phyloP scores from a whole-genome alignment of 1,140 invertebrate genomes.

The Heterodera carotae region DNA sequence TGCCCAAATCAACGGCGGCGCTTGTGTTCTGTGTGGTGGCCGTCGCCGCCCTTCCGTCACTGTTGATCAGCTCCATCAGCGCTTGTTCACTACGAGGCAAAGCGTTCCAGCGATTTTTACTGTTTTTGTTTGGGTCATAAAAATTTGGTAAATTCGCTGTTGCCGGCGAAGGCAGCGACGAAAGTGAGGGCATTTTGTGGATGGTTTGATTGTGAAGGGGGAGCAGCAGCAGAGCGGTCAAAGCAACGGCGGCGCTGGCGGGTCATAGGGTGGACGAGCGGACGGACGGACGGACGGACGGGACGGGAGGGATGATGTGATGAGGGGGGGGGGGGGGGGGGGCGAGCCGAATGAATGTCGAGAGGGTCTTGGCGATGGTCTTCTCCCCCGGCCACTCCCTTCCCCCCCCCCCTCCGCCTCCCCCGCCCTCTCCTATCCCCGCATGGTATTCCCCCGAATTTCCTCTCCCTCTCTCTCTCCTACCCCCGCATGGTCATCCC shows the following conservation, averaged over 20 bases:
- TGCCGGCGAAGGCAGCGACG: constrained; percentile 11
- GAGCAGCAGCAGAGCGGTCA: no score
- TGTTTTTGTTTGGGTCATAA: not conserved
- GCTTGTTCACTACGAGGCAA: constrained; percentile 11
- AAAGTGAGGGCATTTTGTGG: constrained; percentile 20
- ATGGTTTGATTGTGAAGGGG: not conserved
- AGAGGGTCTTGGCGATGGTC: no score
- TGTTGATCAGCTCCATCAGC: constrained; percentile 26
- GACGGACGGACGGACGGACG: no score
- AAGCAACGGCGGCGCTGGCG: no score
- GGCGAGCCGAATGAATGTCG: not conserved
- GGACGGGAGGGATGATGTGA: not conserved
- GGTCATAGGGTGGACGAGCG: not conserved
- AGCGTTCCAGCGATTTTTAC: constrained; percentile 17
- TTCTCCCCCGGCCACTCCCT: no score
- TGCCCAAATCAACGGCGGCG: not conserved
- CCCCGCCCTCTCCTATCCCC: no score
- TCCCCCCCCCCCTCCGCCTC: no score
- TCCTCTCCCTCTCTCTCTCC: no score
- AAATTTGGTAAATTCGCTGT: constrained; percentile 7
- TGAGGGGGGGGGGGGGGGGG: no score
- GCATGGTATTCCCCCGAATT: no score
- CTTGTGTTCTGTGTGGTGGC: not conserved
- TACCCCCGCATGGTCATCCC: no score
- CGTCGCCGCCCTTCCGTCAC: no score